Base-by-base conservation (phyloP, 64 coral and sea anemone species). In the Dendrophyllia cribrosa region DNA sequence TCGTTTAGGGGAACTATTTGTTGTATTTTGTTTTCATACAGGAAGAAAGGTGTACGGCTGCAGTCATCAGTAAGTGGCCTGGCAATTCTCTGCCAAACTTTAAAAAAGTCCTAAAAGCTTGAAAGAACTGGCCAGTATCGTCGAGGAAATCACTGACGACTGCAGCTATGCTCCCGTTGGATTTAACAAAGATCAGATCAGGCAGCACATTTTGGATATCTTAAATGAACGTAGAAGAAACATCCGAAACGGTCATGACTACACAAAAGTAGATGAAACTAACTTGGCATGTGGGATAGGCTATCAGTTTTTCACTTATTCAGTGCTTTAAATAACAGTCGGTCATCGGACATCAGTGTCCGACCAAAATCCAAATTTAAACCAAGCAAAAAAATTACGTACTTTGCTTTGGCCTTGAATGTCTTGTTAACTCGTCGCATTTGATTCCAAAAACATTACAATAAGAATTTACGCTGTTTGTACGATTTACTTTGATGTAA, bases 181-280 rank as follows among this genome's bases (percentile, higher is more conserved):
- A 23, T 91, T 91, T 58, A 25, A 81, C 13, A 91, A 81, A 70
- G 77, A 91, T 45, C 76, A 77, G 8, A 91, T 91, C 43, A 67
- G 66, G 69, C 88, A 82, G 43, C 88, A 91, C 58, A 81, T 91
- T 6, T 66, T 91, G 65, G 88, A 91, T 56, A 46, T 81, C 34
- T 11, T 90, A 19, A 90, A 90, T 67, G 75, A 90, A 69, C 62
- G 75, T n/a, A 78, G 75, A 15, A 75, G 74, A 66, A 23, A 67
- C 44, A 79, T 90, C 8, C 22, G 61, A 49, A 66, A 77, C 47
- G 76, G 88, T 48, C 88, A 91, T 91, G 88, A 91, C 22, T 91
- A 91, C 63, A 81, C 75, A 51, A 56, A 88, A 51, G 71, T 86
- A 86, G 55, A 65, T 1, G 4, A 65, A 19, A 65, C 62, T 65